These are phyloP conservation scores for Andrena bucephala DNA, from an alignment of 2,888 invertebrate species.

Conservation along the genomic window DNA sequence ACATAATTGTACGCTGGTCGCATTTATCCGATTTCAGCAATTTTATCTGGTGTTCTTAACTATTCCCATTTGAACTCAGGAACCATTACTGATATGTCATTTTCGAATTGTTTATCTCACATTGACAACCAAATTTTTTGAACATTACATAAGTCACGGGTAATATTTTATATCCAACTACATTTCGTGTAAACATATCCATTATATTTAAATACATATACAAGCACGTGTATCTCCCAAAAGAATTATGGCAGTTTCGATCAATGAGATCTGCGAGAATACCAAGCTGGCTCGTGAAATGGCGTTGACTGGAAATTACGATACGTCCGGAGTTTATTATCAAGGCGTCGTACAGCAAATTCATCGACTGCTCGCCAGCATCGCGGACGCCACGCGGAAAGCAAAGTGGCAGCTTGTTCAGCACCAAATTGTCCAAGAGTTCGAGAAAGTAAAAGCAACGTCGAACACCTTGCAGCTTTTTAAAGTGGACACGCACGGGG, in stretches of 20 bases:
- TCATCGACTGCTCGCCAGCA: conserved; percentile 92
- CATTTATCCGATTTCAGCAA: not conserved
- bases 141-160: not conserved
- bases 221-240: not conserved
- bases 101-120: conserved; percentile 3
- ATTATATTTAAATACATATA: not conserved
- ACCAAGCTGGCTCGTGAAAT: conserved; percentile 97
- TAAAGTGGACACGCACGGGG: conserved; percentile 89
- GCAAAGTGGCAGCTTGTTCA: conserved; percentile 97
- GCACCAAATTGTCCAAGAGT: conserved; percentile 95
- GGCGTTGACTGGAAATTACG: conserved; percentile 98
- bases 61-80: not conserved
- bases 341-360: conserved; percentile 97
- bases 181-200: not conserved
- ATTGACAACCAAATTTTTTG: not conserved
- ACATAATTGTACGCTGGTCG: not conserved
- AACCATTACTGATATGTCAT: not conserved
- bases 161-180: not conserved
- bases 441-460: conserved; percentile 95
- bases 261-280: conserved; percentile 97
- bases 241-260: conserved; percentile 92
- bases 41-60: not conserved
- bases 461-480: conserved; percentile 92
- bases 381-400: conserved; percentile 92
- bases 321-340: conserved; percentile 96